These are phyloP conservation scores for Notarius lentiginosus DNA, from an alignment of 2,113 vertebrate species.

Conservation along the genomic window DNA sequence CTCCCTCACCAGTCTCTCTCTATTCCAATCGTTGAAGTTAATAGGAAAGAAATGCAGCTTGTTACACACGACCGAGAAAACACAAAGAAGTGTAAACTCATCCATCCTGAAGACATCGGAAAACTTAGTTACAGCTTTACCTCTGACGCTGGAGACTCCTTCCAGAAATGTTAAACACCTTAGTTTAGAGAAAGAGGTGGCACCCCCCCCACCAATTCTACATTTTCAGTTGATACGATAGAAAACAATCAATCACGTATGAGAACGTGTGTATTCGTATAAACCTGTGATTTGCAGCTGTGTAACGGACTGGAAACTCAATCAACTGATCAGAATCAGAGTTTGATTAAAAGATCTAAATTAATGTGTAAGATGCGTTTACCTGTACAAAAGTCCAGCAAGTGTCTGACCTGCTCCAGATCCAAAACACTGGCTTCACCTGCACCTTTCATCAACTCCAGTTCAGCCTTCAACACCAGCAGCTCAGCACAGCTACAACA, in stretches of 20 bases:
- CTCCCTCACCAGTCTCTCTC: background rate
- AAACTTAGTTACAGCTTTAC: background rate
- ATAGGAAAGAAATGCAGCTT: too few species aligned
- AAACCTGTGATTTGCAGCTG: background rate
- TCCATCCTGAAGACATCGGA: background rate
- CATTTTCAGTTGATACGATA: background rate
- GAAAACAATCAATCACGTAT: background rate
- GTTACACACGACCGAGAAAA: background rate
- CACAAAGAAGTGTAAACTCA: background rate
- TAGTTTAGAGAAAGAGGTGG: background rate
- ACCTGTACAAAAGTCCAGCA: slow-evolving; percentile 84
- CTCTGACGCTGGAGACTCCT: background rate
- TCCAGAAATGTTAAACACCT: background rate
- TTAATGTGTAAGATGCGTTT: background rate
- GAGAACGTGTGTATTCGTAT: background rate
- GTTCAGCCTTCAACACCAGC: slow-evolving; percentile 82
- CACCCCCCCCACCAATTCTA: background rate
- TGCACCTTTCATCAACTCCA: slow-evolving; percentile 82
- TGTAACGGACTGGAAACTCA: too few species aligned
- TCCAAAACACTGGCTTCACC: slow-evolving; percentile 74
- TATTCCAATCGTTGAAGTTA: background rate
- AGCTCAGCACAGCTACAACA: slow-evolving; percentile 79
- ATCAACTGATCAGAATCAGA: background rate
- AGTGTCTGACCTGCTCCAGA: slow-evolving; percentile 78
- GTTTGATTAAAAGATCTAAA: background rate